Evolutionary conservation across 1,140 invertebrate species (phyloP), one percentile per base, ranked within the genome.

Genomic region (Pararge aegeria): DNA sequence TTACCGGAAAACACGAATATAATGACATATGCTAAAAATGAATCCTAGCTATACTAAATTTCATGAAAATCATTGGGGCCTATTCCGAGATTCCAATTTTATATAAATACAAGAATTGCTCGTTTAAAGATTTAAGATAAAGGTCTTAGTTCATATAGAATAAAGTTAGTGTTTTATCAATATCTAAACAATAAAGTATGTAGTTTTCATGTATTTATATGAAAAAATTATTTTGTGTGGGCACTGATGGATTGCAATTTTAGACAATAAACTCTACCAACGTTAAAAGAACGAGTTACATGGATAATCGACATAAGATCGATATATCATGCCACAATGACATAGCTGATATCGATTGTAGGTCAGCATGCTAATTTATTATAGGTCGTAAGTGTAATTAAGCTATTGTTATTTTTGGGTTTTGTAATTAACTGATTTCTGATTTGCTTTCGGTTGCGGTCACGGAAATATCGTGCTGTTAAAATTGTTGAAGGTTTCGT

Each of bases 321-420:
- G 44, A 59, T 59, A 64, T 59, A 49, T 38, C 30, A 62, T 64
- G 48, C 20, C 70, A 79, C 70, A 81, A 75, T 77, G 40, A 66
- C 40, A 37, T 37, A 18, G 58, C 59, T 74, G 68, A 61, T 29
- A 50, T 77, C 65, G 65, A 66, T 80, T 78, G 65, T 80, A 66
- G 81, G 78, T 77, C 73, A 74, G 42, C 73, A 69, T 37, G 61
- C 21, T 61, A 54, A 61, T 66, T 58, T 62, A 64, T 42, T 57
- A 9, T 54, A 30, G 30, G 48, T 61, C 58, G 38, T 20, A 42
- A 18, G 21, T 20, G 30, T 57, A 40, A 40, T 40, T 10, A 40
- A 40, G 10, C 38, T 40, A 40, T 40, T 40, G 38, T 18, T 40
- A 1, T n/a, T 34, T 34, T 7, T 30, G 3, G 3, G 24, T 30